Conservation (phyloP, 2,888 invertebrate genomes). For the Drosophila incognita region DNA sequence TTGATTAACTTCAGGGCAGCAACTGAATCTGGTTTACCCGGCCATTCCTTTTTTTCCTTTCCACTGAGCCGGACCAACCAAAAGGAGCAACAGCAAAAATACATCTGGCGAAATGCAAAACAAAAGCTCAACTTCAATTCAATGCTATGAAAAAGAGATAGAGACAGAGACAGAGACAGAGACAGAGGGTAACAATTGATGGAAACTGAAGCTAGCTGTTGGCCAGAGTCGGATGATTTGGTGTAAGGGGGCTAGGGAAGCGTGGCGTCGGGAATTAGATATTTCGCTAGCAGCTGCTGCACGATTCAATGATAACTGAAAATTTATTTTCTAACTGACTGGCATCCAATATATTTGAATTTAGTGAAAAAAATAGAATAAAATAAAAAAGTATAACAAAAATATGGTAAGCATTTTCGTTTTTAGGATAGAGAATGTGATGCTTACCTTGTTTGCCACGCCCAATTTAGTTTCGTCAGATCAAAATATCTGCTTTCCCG, state of each 20-base stretch:
- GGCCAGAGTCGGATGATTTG: neutral
- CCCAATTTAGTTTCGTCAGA: conserved; percentile 77
- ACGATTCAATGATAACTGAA: conserved; percentile 66
- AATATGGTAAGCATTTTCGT: conserved; percentile 37
- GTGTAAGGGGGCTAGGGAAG: neutral
- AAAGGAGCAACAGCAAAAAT: conserved; percentile 36
- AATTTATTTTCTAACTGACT: conserved; percentile 79
- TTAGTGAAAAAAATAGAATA: conserved; percentile 10
- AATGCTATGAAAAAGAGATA: conserved; percentile 10
- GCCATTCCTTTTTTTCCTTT: neutral
- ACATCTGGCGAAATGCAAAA: conserved; percentile 54
- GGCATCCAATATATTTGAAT: conserved; percentile 71
- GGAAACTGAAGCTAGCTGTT: conserved; percentile 26
- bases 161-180: neutral
- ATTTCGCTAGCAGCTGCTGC: conserved; percentile 64
- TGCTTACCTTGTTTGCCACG: conserved; percentile 61
- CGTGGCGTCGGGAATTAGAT: conserved; percentile 16
- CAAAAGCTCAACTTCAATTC: conserved; percentile 51
- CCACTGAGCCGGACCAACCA: conserved; percentile 4
- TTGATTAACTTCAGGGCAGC: conserved; percentile 48
- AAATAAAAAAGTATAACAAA: neutral
- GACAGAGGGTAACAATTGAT: conserved; percentile 43
- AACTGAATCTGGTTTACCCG: conserved; percentile 28
- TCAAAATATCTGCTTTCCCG: conserved; percentile 70
- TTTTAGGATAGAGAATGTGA: conserved; percentile 20